These are phyloP conservation scores for Laterallus jamaicensis DNA, from an alignment of 2,113 vertebrate species.

Conservation along the genomic window DNA sequence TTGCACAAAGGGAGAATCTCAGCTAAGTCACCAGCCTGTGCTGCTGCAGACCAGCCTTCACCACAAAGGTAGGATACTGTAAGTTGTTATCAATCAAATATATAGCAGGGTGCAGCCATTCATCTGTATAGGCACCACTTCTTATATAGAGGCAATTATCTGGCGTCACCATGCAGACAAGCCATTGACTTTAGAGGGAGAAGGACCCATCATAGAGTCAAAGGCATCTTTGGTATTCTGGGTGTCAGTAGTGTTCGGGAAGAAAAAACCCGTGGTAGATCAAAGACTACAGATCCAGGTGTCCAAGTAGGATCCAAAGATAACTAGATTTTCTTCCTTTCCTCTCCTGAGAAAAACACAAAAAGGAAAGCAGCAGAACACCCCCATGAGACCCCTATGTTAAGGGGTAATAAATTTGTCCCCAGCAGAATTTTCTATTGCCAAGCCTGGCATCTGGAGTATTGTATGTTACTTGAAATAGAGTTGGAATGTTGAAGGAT, in stretches of 20 bases:
- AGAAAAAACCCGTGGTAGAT: background rate
- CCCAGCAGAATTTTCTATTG: background rate
- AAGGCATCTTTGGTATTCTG: background rate
- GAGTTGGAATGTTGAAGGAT: background rate
- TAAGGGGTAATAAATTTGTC: background rate
- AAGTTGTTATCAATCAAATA: background rate
- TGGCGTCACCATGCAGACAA: background rate
- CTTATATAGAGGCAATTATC: background rate
- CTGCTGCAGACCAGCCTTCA: background rate
- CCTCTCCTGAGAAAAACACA: background rate
- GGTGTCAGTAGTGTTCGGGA: background rate
- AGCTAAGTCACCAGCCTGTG: background rate
- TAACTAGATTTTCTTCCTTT: background rate
- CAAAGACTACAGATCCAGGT: background rate
- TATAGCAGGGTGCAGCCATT: background rate
- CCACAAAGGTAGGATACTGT: rapidly evolving
- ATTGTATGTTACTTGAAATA: background rate
- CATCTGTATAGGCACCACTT: background rate
- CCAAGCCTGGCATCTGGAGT: background rate
- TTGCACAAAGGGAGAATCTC: background rate
- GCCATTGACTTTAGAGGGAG: background rate
- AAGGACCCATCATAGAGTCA: background rate
- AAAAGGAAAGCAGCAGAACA: background rate
- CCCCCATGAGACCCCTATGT: background rate
- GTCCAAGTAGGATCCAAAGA: background rate